These are phyloP conservation scores for Dendroctonus ponderosae DNA, from an alignment of 1,140 invertebrate species.

Conservation along the genomic window DNA sequence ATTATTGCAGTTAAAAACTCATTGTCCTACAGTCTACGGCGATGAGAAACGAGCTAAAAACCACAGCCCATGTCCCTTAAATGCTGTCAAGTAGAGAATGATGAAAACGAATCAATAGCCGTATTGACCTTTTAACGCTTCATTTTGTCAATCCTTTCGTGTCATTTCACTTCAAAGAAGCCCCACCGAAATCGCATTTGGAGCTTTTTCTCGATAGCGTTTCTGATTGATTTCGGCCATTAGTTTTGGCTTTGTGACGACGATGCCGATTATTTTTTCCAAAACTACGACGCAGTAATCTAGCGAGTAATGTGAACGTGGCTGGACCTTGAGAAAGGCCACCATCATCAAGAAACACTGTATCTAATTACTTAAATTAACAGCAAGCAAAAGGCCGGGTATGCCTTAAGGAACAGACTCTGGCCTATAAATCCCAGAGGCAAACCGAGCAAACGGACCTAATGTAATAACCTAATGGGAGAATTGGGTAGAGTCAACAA, in stretches of 20 bases:
- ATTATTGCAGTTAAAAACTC: too few species aligned
- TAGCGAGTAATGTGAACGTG: too few species aligned
- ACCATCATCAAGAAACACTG: too few species aligned
- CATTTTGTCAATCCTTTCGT: conserved; percentile 13
- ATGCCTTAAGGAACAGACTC: too few species aligned
- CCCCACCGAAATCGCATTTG: conserved; percentile 1
- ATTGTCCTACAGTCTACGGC: too few species aligned
- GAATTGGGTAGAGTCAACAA: conserved; percentile 28
- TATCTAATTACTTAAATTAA: too few species aligned
- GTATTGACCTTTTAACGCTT: conserved; percentile 12
- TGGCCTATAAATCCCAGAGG: conserved; percentile 13
- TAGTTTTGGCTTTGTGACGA: background rate
- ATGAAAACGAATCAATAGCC: conserved; percentile 6
- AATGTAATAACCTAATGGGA: conserved; percentile 31
- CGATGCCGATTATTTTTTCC: too few species aligned
- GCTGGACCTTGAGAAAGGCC: too few species aligned
- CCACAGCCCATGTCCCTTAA: too few species aligned
- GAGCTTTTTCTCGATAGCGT: background rate
- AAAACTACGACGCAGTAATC: too few species aligned
- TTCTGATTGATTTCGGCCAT: conserved; percentile 7
- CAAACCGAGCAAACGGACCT: conserved; percentile 16
- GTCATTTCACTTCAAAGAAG: conserved; percentile 12
- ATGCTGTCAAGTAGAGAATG: background rate
- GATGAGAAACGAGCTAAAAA: too few species aligned
- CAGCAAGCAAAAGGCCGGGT: too few species aligned